Percentiles rank a stretch among this genome's conserved stretches.
phyloP scores from a whole-genome alignment of 2,888 invertebrate genomes.

The Chymomyza amoena region DNA sequence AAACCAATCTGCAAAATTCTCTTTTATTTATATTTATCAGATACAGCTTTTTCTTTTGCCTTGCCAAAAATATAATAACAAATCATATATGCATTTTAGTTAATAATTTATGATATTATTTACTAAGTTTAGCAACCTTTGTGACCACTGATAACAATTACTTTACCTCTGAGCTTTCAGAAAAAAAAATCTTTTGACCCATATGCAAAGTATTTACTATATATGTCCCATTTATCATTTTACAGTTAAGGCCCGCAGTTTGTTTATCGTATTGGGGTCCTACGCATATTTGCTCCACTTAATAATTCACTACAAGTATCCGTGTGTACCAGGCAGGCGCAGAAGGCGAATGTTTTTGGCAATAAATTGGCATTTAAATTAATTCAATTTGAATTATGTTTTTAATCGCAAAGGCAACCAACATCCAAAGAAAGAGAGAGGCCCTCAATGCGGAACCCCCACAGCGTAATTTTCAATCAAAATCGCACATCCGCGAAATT shows the following conservation, averaged over 20 bases:
- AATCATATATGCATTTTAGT: background rate
- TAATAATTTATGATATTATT: background rate
- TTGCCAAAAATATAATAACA: too few relatives aligned
- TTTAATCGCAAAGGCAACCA: slow-evolving; percentile 23
- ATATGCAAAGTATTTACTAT: slow-evolving; percentile 21
- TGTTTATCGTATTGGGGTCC: slow-evolving; percentile 22
- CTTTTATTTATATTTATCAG: too few relatives aligned
- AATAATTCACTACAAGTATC: slow-evolving; percentile 32
- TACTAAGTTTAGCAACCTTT: background rate
- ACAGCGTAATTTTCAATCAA: slow-evolving; percentile 76
- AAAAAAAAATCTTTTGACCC: background rate
- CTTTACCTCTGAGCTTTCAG: background rate
- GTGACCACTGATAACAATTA: background rate
- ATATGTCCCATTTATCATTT: slow-evolving; percentile 57
- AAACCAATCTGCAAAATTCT: too few relatives aligned
- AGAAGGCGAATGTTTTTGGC: slow-evolving; percentile 29
- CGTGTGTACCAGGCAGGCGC: slow-evolving; percentile 5
- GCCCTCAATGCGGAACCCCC: slow-evolving; percentile 56
- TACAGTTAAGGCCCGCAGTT: slow-evolving; percentile 42
- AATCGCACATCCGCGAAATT: slow-evolving; percentile 74
- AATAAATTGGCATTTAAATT: slow-evolving; percentile 78
- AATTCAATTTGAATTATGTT: slow-evolving; percentile 76
- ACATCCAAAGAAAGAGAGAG: slow-evolving; percentile 20
- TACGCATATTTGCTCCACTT: slow-evolving; percentile 43
- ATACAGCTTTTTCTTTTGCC: too few relatives aligned